These are phyloP conservation scores for Sebastes diploproa DNA, from an alignment of 2,797 vertebrate species.

Conservation along the genomic window DNA sequence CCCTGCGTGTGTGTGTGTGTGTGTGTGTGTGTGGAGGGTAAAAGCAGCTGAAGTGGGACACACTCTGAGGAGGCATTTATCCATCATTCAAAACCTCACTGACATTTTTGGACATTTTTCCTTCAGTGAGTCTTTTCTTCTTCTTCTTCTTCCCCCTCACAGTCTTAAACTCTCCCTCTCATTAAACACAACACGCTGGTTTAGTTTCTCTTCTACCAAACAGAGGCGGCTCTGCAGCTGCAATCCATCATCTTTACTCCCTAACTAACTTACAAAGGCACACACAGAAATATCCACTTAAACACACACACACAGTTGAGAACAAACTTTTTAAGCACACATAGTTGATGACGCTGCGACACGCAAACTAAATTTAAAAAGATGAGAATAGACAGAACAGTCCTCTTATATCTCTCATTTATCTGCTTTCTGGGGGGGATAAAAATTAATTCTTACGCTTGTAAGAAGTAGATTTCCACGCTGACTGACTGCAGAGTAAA, in stretches of 20 bases:
- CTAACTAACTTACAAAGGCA: slow-evolving; percentile 40
- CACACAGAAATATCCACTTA: not conserved
- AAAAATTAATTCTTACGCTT: not conserved
- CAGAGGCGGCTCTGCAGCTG: slow-evolving; percentile 53
- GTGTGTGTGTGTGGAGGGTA: not conserved
- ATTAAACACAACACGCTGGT: slow-evolving; percentile 26
- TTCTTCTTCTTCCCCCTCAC: not conserved
- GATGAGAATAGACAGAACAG: not conserved
- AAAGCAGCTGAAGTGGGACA: not conserved
- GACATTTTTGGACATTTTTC: not conserved
- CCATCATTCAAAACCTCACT: not conserved
- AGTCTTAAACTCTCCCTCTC: not conserved
- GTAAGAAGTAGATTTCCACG: not conserved
- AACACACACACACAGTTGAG: not conserved
- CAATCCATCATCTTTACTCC: slow-evolving; percentile 68
- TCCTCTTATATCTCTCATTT: too few species aligned
- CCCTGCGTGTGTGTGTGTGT: too few species aligned
- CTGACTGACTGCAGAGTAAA: not conserved
- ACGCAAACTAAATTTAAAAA: not conserved
- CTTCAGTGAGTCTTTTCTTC: not conserved
- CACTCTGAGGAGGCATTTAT: not conserved
- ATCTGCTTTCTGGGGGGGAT: not conserved
- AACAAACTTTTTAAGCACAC: not conserved
- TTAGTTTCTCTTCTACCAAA: slow-evolving; percentile 35
- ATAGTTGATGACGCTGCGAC: not conserved